Evolutionary conservation across 1,140 invertebrate genomes (phyloP).

Genomic region (Cherax quadricarinatus): DNA sequence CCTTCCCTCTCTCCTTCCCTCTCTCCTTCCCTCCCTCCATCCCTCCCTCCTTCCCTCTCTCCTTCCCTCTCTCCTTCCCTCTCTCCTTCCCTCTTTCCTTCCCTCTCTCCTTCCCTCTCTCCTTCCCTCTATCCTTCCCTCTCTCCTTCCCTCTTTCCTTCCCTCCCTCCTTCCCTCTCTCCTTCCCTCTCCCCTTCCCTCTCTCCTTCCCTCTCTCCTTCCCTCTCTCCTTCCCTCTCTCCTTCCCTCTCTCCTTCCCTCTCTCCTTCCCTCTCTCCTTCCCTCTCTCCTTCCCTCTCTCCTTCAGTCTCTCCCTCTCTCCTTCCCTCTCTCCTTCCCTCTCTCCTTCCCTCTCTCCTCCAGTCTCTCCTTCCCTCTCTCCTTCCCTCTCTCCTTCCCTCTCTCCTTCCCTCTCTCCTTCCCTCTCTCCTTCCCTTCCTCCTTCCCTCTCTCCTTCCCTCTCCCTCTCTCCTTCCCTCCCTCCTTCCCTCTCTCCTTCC

Average conservation of each 20-base stretch:
- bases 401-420: not conserved
- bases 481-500: not conserved
- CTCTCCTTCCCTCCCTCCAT: not conserved
- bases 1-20: not conserved
- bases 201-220: not conserved
- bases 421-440: not conserved
- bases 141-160: too few species aligned
- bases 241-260: not conserved
- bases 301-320: too few species aligned
- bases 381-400: not conserved
- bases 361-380: not conserved
- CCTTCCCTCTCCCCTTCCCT: too few species aligned
- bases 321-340: not conserved
- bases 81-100: not conserved
- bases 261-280: too few species aligned
- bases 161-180: too few species aligned
- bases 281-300: too few species aligned
- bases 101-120: not conserved
- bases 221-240: not conserved
- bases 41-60: too few species aligned
- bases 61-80: not conserved
- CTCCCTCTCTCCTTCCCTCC: not conserved
- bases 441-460: not conserved
- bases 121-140: not conserved
- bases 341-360: not conserved